A percentile compares a stretch with the other conserved stretches of the same genome.
Evolutionary conservation across 2,113 vertebrate species (phyloP).

Genomic region (Eudorcas thomsonii): DNA sequence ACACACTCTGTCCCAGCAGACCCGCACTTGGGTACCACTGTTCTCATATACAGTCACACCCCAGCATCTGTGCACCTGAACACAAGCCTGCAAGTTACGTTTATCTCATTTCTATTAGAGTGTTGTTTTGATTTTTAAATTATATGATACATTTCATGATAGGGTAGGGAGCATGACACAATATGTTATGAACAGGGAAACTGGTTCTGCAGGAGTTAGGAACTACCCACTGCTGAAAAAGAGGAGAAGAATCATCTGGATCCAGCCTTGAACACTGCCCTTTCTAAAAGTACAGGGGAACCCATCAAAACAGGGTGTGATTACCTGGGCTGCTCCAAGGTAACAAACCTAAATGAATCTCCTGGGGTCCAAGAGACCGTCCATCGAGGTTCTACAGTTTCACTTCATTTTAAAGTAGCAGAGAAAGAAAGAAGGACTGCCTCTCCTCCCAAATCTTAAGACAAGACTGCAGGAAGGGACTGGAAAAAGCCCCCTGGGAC

Average conservation of each 20-base stretch:
- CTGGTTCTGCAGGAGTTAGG: neutral
- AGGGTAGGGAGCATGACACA: neutral
- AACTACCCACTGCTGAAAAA: neutral
- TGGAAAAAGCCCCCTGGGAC: rapidly evolving
- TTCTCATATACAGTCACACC: rapidly evolving
- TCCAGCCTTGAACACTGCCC: neutral
- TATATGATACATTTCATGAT: neutral
- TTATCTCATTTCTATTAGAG: neutral
- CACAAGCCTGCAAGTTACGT: neutral
- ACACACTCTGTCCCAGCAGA: neutral
- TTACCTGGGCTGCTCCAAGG: neutral
- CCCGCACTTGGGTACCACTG: too few relatives aligned
- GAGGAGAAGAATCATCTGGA: neutral
- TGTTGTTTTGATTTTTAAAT: neutral
- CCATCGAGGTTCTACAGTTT: neutral
- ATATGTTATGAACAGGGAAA: neutral
- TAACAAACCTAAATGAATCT: neutral
- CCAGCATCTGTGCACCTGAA: neutral
- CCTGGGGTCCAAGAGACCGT: neutral
- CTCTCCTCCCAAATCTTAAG: neutral
- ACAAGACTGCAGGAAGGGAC: neutral
- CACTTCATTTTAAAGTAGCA: neutral
- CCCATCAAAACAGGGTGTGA: neutral
- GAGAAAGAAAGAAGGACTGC: neutral
- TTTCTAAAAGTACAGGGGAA: neutral